These are phyloP conservation scores for Mola mola DNA, from an alignment of 2,113 vertebrate species.

Conservation along the genomic window DNA sequence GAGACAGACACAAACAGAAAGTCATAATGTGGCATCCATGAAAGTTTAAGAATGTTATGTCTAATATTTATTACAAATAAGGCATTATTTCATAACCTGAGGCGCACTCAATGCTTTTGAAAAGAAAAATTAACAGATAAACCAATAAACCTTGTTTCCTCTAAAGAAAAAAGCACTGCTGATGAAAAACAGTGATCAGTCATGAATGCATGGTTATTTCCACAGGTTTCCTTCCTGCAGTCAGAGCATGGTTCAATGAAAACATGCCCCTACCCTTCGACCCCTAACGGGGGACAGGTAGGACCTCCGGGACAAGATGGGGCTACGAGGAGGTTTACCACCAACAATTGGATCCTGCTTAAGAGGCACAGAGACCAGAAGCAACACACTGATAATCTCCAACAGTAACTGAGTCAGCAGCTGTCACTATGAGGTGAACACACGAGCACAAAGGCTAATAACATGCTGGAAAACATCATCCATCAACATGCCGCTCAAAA, in stretches of 20 bases:
- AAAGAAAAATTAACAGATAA: not conserved
- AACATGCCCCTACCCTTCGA: slow-evolving; percentile 90
- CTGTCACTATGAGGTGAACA: slow-evolving; percentile 16
- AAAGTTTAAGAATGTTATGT: not conserved
- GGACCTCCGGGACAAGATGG: slow-evolving; percentile 89
- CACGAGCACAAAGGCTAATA: slow-evolving; percentile 14
- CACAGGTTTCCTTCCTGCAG: slow-evolving; percentile 47
- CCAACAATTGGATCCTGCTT: slow-evolving; percentile 87
- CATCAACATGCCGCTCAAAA: slow-evolving; percentile 21
- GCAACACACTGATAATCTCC: slow-evolving; percentile 76
- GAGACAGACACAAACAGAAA: slow-evolving; percentile 19
- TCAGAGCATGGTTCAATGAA: slow-evolving; percentile 45
- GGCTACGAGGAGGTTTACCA: slow-evolving; percentile 97
- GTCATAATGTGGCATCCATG: slow-evolving; percentile 1
- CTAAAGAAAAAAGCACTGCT: not conserved
- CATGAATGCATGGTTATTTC: not conserved
- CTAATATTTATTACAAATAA: too few relatives aligned
- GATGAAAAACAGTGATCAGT: slow-evolving; percentile 21
- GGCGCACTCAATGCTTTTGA: too few relatives aligned
- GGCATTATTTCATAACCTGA: too few relatives aligned
- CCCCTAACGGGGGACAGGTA: slow-evolving; percentile 87
- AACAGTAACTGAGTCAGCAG: slow-evolving; percentile 16
- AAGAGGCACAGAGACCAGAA: slow-evolving; percentile 89
- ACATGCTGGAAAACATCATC: slow-evolving; percentile 43
- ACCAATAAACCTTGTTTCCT: too few relatives aligned